These are phyloP conservation scores for Odontophorus gujanensis DNA, from an alignment of 2,113 vertebrate species.

Conservation along the genomic window DNA sequence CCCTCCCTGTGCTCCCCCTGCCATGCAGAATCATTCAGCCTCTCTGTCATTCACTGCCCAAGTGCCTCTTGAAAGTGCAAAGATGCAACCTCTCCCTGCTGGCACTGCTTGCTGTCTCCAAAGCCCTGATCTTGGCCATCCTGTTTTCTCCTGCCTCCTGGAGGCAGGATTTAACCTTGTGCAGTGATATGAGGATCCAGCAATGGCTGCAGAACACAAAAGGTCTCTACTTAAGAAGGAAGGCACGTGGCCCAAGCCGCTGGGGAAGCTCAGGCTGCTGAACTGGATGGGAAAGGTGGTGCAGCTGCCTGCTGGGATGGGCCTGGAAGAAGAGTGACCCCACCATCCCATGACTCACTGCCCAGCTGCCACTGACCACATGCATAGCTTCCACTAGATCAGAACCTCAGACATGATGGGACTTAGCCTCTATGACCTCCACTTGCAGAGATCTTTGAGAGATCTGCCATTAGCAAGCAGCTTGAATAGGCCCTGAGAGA, in stretches of 20 bases:
- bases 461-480: not conserved
- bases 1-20: not conserved
- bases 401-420: not conserved
- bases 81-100: not conserved
- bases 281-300: not conserved
- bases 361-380: not conserved
- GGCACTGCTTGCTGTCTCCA: not conserved
- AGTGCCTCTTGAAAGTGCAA: not conserved
- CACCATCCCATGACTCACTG: not conserved
- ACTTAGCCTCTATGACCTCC: not conserved
- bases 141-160: not conserved
- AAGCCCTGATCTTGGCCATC: not conserved
- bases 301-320: not conserved
- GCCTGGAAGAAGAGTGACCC: not conserved
- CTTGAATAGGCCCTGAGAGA: not conserved
- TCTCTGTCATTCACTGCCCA: conserved; percentile 38
- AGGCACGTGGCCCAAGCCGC: rapidly evolving
- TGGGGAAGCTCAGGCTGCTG: not conserved
- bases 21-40: not conserved
- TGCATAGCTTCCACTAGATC: not conserved
- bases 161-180: not conserved
- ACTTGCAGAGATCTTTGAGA: not conserved
- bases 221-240: not conserved
- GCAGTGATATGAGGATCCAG: not conserved
- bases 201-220: not conserved